These are phyloP conservation scores for Embidobia sp. DNA, from an alignment of 2,888 invertebrate genomes.

Conservation along the genomic window DNA sequence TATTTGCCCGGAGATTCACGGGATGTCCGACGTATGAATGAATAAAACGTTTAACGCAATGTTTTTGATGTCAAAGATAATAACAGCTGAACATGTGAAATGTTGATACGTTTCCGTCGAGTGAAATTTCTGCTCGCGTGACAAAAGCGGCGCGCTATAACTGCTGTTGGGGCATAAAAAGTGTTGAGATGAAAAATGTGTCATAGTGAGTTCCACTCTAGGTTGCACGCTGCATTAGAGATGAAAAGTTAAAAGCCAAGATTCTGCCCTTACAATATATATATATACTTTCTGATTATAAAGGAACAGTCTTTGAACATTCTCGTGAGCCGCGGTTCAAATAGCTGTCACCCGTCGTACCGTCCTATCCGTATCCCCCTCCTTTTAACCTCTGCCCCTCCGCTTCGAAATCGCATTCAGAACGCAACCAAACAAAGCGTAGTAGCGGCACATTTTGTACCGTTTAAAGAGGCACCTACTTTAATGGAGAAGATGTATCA, in stretches of 20 bases:
- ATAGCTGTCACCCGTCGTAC: conserved; percentile 51
- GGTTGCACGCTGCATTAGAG: conserved; percentile 60
- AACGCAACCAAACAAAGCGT: conserved; percentile 42
- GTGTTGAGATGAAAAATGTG: conserved; percentile 57
- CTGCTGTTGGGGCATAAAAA: conserved; percentile 33
- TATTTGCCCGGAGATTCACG: not conserved
- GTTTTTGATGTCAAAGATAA: conserved; percentile 29
- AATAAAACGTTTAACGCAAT: conserved; percentile 35
- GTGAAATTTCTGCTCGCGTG: conserved; percentile 23
- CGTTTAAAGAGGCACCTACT: conserved; percentile 38
- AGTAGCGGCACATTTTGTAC: conserved; percentile 50
- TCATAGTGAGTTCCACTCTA: conserved; percentile 53
- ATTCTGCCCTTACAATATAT: conserved; percentile 55
- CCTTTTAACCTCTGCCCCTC: conserved; percentile 32
- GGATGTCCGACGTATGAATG: conserved; percentile 8
- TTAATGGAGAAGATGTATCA: conserved; percentile 29
- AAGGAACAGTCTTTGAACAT: conserved; percentile 53
- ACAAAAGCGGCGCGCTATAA: conserved; percentile 30
- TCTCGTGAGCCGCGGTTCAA: conserved; percentile 45
- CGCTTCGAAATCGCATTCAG: conserved; percentile 32
- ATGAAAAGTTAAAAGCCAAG: conserved; percentile 63
- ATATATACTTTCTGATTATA: conserved; percentile 58
- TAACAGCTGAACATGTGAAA: conserved; percentile 32
- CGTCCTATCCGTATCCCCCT: conserved; percentile 26
- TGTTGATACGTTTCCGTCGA: conserved; percentile 24